Evolutionary conservation across 2,888 invertebrate genomes (phyloP), one percentile per base, ranked within the genome.

Genomic region (Leuctra nigra): DNA sequence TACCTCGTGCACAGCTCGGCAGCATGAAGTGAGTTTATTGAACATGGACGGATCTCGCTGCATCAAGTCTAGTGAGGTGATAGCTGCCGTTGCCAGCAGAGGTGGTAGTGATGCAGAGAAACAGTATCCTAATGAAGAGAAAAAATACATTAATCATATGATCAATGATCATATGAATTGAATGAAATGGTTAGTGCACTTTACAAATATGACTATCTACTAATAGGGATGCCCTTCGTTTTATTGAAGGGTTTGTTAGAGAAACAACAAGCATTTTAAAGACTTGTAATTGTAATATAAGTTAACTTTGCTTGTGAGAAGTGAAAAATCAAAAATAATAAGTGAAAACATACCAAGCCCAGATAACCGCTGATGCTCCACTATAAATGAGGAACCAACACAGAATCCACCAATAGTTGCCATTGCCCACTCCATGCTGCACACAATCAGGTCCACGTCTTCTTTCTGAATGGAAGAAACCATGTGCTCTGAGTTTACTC

Each of bases 91-190:
- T 1, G 95, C 87, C 64, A 97, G 73, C 72, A 96, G 83, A 0
- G 98, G 97, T 1, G 98, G 97, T 48, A 92, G 72, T 0, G 98
- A 97, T 0, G 98, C 98, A 2, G 97, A 98, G 73, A 98, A 99
- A 72, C 96, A 96, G 70, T 98, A 98, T 0, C 91, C 89, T 73
- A 67, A 4, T 18, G n/a, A n/a, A n/a, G n/a, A n/a, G n/a, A n/a
- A n/a, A n/a, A n/a, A n/a, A n/a, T n/a, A n/a, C n/a, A n/a, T n/a
- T n/a, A n/a, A n/a, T n/a, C n/a, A n/a, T n/a, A n/a, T n/a, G n/a
- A n/a, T n/a, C n/a, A n/a, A n/a, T n/a, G n/a, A n/a, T n/a, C n/a
- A n/a, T n/a, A n/a, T n/a, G n/a, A n/a, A n/a, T n/a, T n/a, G n/a
- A n/a, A n/a, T n/a, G n/a, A n/a, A n/a, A n/a, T n/a, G n/a, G n/a